Conservation (phyloP, 2,888 invertebrate species). For the Tinea pellionella region DNA sequence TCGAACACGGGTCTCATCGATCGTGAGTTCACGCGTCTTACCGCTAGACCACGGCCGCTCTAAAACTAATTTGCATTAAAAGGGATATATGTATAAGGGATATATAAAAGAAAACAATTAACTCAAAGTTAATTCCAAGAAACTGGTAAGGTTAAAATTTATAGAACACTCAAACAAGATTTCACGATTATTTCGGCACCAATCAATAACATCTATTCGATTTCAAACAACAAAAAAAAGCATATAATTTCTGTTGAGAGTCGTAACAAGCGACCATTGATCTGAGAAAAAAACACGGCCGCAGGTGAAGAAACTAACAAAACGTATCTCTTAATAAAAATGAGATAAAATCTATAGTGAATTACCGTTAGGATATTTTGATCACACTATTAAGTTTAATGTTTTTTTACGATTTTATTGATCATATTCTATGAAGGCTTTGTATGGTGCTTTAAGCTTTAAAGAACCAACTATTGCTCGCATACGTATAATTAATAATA, state of each 20-base stretch:
- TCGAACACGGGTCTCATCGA: too few relatives aligned
- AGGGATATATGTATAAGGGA: too few relatives aligned
- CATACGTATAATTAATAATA: too few relatives aligned
- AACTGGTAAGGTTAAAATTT: neutral
- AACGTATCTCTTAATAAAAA: conserved; percentile 12
- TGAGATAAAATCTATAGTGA: conserved; percentile 4
- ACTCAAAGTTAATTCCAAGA: neutral
- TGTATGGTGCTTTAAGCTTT: too few relatives aligned
- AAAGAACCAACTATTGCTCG: too few relatives aligned
- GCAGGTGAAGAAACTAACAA: conserved; percentile 13
- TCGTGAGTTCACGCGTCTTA: too few relatives aligned
- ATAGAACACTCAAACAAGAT: neutral
- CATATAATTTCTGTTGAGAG: conserved; percentile 8
- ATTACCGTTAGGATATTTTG: conserved; percentile 11
- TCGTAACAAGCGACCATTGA: conserved; percentile 11
- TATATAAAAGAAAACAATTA: neutral
- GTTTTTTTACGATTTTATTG: neutral
- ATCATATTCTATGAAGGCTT: too few relatives aligned
- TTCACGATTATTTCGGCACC: conserved; percentile 3
- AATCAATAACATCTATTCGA: conserved; percentile 5
- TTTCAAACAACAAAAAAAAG: conserved; percentile 9
- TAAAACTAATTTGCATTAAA: too few relatives aligned
- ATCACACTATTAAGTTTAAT: neutral
- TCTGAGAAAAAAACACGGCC: conserved; percentile 5
- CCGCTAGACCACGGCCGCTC: too few relatives aligned